These are phyloP conservation scores for Tortrix viridana DNA, from an alignment of 2,888 invertebrate species.

Conservation along the genomic window DNA sequence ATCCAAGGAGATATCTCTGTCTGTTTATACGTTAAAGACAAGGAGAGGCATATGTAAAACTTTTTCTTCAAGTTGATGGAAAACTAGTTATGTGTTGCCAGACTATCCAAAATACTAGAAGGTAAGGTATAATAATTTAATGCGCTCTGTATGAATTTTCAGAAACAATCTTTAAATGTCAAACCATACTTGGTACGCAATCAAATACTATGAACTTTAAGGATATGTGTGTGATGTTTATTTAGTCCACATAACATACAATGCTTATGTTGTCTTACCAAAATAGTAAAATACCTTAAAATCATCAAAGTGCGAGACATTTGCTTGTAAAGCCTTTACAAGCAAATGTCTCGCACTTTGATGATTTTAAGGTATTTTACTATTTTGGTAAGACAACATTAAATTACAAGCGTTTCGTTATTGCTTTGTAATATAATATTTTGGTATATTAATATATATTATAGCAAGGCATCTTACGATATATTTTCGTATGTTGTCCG, in stretches of 20 bases:
- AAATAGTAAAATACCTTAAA: not conserved
- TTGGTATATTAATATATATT: no score
- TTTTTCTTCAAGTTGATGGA: slow-evolving; percentile 39
- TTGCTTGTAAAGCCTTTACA: no score
- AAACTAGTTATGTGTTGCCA: slow-evolving; percentile 24
- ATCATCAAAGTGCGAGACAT: no score
- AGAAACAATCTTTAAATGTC: no score
- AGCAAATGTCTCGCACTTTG: no score
- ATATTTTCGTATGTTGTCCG: no score
- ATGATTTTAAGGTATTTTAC: not conserved
- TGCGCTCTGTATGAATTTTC: not conserved
- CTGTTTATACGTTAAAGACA: slow-evolving; percentile 47
- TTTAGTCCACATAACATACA: no score
- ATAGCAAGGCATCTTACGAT: no score
- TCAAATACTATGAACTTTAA: no score
- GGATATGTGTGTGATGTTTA: no score
- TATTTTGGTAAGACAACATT: slow-evolving; percentile 1
- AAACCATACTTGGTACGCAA: no score
- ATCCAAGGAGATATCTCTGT: slow-evolving; percentile 6
- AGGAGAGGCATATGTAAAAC: slow-evolving; percentile 50
- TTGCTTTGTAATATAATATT: no score
- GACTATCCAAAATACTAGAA: not conserved
- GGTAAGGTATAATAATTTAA: not conserved
- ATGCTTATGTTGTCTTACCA: not conserved
- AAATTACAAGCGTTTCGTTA: slow-evolving; percentile 8